phyloP scores from a whole-genome alignment of 2,797 vertebrate genomes.

The Sphaeramia orbicularis region DNA sequence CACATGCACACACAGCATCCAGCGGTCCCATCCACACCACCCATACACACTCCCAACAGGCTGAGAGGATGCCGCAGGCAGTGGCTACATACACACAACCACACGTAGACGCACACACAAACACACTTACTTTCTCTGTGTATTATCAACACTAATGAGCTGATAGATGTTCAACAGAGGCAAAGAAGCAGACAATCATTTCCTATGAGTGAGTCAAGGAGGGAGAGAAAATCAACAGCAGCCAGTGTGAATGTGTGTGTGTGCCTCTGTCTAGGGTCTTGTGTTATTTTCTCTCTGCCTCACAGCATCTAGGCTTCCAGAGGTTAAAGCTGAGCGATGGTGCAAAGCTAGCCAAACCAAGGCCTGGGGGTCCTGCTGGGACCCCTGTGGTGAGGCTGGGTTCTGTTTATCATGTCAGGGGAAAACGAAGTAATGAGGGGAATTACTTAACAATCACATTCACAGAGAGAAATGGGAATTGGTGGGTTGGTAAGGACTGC shows the following conservation, averaged over 20 bases:
- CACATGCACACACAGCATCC: conserved; percentile 50
- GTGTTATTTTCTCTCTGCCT: conserved; percentile 78
- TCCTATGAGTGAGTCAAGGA: conserved; percentile 78
- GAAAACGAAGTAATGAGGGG: conserved; percentile 68
- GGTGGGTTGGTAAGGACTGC: conserved; percentile 27
- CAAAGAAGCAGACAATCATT: conserved; percentile 78
- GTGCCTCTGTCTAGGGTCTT: conserved; percentile 57
- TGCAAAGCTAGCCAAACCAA: conserved; percentile 66
- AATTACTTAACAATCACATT: conserved; percentile 73
- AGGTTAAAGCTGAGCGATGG: conserved; percentile 75
- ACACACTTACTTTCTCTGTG: conserved; percentile 74
- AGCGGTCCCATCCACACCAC: conserved; percentile 78
- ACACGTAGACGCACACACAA: conserved; percentile 50
- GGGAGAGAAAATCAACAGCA: conserved; percentile 73
- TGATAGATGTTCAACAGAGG: conserved; percentile 79
- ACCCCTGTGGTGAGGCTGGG: conserved; percentile 59
- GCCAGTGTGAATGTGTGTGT: conserved; percentile 57
- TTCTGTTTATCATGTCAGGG: conserved; percentile 61
- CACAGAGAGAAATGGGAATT: conserved; percentile 33
- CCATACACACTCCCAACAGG: conserved; percentile 75
- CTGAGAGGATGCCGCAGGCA: conserved; percentile 74
- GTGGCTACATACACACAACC: conserved; percentile 59
- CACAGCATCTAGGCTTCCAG: conserved; percentile 70
- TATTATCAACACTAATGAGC: conserved; percentile 84
- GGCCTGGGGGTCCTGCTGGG: conserved; percentile 66